These are phyloP conservation scores for Callinectes sapidus DNA, from an alignment of 2,888 invertebrate species.

Conservation along the genomic window DNA sequence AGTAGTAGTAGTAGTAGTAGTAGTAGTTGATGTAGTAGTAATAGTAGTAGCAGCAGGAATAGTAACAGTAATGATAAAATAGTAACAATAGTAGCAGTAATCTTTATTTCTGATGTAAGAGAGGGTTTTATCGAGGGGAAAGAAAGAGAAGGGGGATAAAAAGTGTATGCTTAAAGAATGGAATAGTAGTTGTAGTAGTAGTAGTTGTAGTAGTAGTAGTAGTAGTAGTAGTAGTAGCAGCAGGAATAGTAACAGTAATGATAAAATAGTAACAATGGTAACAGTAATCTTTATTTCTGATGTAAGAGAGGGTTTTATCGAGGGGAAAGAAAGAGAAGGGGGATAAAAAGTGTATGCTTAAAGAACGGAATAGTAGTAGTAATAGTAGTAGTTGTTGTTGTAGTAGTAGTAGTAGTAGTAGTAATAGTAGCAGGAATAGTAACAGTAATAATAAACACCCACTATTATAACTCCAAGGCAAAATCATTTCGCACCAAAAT, in stretches of 20 bases:
- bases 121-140: too few relatives aligned
- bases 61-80: not conserved
- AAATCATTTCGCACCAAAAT: not conserved
- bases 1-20: not conserved
- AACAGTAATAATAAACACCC: not conserved
- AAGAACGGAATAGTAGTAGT: not conserved
- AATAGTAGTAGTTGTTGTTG: not conserved
- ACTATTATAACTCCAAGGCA: not conserved
- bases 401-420: conserved; percentile 20
- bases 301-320: too few relatives aligned
- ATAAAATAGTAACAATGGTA: not conserved
- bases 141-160: too few relatives aligned
- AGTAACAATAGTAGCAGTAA: not conserved
- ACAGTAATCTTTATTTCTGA: too few relatives aligned
- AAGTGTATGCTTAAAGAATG: too few relatives aligned
- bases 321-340: too few relatives aligned
- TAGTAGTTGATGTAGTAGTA: not conserved
- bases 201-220: not conserved
- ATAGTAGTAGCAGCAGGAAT: not conserved
- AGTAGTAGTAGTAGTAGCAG: conserved; percentile 6
- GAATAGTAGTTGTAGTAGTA: not conserved
- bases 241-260: not conserved
- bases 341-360: too few relatives aligned
- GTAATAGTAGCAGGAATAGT: conserved; percentile 19
- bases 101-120: too few relatives aligned